Conservation (phyloP, 2,797 vertebrate species). For the Sebastes melanostomus region DNA sequence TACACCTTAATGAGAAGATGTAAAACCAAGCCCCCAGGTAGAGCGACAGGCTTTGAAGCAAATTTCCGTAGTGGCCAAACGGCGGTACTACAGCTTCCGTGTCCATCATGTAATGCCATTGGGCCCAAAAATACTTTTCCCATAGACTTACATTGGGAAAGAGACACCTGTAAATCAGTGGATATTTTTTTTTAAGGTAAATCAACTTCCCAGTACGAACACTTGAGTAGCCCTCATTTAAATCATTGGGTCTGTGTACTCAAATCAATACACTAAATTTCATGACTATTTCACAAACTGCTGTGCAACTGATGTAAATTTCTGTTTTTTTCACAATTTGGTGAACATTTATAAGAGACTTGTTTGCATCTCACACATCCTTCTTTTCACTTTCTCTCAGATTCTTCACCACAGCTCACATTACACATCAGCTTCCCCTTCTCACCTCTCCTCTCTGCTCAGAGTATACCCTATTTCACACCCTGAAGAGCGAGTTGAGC, state of each 20-base stretch:
- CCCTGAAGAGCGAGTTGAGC: background rate
- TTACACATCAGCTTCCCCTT: background rate
- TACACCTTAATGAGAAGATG: background rate
- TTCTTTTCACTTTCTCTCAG: background rate
- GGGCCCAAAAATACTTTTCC: too few relatives aligned
- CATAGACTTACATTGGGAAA: too few relatives aligned
- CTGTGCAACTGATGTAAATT: accelerated
- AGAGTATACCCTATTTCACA: conserved; percentile 21
- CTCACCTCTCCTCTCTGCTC: background rate
- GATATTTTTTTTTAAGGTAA: accelerated
- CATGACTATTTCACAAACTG: accelerated
- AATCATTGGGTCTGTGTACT: accelerated
- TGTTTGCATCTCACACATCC: background rate
- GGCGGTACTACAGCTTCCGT: too few relatives aligned
- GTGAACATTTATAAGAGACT: background rate
- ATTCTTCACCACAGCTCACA: background rate
- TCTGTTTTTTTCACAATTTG: too few relatives aligned
- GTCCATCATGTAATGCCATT: accelerated
- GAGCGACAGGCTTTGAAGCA: too few relatives aligned
- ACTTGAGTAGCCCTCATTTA: too few relatives aligned
- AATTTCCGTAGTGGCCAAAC: too few relatives aligned
- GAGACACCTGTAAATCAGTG: accelerated
- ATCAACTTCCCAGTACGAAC: too few relatives aligned
- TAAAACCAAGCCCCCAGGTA: too few relatives aligned
- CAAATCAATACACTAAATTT: too few relatives aligned